A percentile compares a stretch with the other conserved stretches of the same genome.
phyloP scores from a whole-genome alignment of 2,797 vertebrate genomes.

The Trichosurus vulpecula region DNA sequence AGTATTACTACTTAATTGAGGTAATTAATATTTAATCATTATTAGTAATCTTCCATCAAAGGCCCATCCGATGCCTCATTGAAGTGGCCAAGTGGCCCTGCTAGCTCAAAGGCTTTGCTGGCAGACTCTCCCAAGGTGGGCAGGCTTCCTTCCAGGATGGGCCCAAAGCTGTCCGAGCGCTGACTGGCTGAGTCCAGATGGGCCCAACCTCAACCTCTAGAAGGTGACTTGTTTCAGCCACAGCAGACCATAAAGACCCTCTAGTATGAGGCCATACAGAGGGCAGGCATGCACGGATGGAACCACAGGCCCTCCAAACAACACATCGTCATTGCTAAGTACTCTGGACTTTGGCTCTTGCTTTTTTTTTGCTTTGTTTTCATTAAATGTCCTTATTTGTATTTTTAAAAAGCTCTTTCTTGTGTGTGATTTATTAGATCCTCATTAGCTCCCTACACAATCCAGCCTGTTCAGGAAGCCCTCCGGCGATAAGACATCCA shows the following conservation, averaged over 20 bases:
- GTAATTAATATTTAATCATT: background rate
- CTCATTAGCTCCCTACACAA: background rate
- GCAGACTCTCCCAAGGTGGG: background rate
- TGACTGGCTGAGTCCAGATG: too few relatives aligned
- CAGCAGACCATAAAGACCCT: background rate
- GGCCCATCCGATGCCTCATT: background rate
- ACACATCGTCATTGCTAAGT: background rate
- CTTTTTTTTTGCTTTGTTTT: too few relatives aligned
- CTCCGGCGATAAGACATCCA: background rate
- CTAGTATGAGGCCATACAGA: background rate
- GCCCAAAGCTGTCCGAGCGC: background rate
- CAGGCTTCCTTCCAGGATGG: background rate
- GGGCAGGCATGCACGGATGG: accelerated
- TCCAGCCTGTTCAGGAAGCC: background rate
- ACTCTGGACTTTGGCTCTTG: background rate
- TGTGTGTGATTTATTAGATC: background rate
- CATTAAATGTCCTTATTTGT: background rate
- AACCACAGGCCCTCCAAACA: background rate
- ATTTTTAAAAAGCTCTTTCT: background rate
- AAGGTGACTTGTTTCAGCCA: background rate
- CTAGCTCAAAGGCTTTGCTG: background rate
- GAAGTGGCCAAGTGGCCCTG: background rate
- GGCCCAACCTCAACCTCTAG: background rate
- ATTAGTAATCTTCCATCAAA: background rate
- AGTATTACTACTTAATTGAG: background rate